A percentile compares a stretch with the other conserved stretches of the same genome.
Evolutionary conservation across 2,797 vertebrate genomes (phyloP).

Genomic region (Tolypeutes matacus): DNA sequence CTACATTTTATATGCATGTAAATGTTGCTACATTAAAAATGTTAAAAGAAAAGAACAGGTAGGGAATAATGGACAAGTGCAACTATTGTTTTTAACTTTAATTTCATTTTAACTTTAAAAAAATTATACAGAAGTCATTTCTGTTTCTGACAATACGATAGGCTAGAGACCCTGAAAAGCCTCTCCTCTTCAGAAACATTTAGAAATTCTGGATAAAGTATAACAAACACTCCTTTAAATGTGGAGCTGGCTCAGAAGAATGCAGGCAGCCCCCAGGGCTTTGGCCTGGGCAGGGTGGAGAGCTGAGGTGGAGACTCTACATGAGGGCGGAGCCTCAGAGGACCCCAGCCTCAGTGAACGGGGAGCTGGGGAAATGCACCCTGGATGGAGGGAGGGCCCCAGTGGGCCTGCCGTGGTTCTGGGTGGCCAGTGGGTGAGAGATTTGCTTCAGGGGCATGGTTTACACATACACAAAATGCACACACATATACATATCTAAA

Average conservation of each 20-base stretch:
- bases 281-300: fast-evolving
- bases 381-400: background rate
- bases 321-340: background rate
- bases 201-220: background rate
- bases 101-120: background rate
- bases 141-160: background rate
- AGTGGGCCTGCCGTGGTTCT: background rate
- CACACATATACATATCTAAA: background rate
- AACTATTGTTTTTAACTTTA: background rate
- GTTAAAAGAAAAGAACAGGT: background rate
- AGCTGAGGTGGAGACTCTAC: background rate
- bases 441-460: background rate
- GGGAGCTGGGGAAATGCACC: background rate
- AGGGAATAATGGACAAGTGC: background rate
- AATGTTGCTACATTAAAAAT: no score
- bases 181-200: background rate
- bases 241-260: background rate
- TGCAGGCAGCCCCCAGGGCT: background rate
- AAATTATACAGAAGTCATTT: background rate
- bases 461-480: background rate
- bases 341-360: background rate
- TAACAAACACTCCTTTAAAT: background rate
- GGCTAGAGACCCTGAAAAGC: background rate
- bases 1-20: no score
- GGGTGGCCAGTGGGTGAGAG: background rate